Evolutionary conservation across 2,113 vertebrate genomes (phyloP).

Genomic region (Holacanthus passer): DNA sequence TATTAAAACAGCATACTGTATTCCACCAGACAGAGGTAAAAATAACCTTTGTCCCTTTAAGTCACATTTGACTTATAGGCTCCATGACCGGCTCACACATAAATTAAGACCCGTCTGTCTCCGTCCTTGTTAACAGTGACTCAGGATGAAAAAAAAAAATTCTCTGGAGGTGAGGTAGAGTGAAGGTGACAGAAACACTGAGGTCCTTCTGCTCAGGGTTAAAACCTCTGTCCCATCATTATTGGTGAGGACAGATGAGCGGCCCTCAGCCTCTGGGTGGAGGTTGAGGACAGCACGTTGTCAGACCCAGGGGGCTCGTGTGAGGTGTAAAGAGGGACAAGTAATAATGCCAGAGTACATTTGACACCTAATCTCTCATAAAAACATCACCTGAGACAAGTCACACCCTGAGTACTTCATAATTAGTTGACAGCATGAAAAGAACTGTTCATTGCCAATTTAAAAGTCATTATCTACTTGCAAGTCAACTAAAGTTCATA

Average conservation of each 20-base stretch:
- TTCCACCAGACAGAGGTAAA: neutral
- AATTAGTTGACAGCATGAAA: neutral
- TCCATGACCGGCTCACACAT: slow-evolving; percentile 45
- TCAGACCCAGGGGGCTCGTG: slow-evolving; percentile 43
- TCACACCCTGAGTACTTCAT: neutral
- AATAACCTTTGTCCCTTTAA: slow-evolving; percentile 15
- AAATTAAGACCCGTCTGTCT: slow-evolving; percentile 58
- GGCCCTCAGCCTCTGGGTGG: neutral
- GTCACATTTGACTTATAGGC: slow-evolving; percentile 8
- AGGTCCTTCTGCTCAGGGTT: slow-evolving; percentile 55
- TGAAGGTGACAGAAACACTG: slow-evolving; percentile 52
- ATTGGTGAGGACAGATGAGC: slow-evolving; percentile 43
- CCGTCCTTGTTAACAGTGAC: slow-evolving; percentile 52
- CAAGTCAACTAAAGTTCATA: neutral
- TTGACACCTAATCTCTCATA: neutral
- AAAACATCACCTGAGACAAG: slow-evolving; percentile 15
- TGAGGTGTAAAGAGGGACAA: slow-evolving; percentile 7
- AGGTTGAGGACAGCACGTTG: slow-evolving; percentile 23
- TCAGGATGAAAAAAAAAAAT: slow-evolving; percentile 7
- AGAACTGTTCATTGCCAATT: neutral
- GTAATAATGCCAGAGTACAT: neutral
- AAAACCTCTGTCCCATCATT: slow-evolving; percentile 23
- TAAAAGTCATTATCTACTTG: neutral
- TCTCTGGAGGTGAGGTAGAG: neutral
- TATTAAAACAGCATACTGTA: neutral